Base-by-base conservation (phyloP, 2,888 invertebrate species). In the Erebia ligea region DNA sequence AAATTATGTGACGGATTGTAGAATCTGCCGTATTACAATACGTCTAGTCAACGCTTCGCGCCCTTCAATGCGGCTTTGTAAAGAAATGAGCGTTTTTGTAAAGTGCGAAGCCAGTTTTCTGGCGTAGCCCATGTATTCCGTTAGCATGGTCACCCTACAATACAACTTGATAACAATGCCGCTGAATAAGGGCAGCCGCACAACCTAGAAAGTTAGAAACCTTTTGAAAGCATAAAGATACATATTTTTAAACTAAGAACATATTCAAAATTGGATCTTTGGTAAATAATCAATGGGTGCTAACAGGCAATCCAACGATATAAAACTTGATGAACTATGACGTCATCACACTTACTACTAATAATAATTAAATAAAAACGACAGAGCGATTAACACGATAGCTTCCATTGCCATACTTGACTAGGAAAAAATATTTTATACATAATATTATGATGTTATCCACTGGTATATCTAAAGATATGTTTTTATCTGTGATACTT, bases 181-280 rank as follows among this genome's bases (percentile, higher is more conserved):
- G n/a, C n/a, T 21, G 21, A 21, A 21, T 21, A 21, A 21, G 21
- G 21, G 21, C 21, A 25, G 15, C 4, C 13, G 48, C 42, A 68
- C 56, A 68, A 68, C 56, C 62, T 54, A 61, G n/a, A 62, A 68
- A 68, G 45, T 56, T 54, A 61, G n/a, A 62, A 64, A 57, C 34
- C 34, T 58, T 58, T 64, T n/a, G 67, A 48, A 59, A 67, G 67
- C 58, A 11, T 69, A 54, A 57, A 72, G 11, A 63, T 52, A 25
- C 56, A 66, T 19, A 42, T 13, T 17, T 67, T 62, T 65, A 52
- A 71, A 69, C 66, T 73, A 71, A 67, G 71, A 54, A 73, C 61
- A 59, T 72, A 68, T 61, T 68, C 68, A 48, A 58, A 58, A 67
- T 61, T 71, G 54, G 63, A 68, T 74, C 74, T 74, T 74, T 74